Evolutionary conservation across 2,797 vertebrate genomes (phyloP), one percentile per base, ranked within the genome.

Genomic region (Hafferia zeledoni): DNA sequence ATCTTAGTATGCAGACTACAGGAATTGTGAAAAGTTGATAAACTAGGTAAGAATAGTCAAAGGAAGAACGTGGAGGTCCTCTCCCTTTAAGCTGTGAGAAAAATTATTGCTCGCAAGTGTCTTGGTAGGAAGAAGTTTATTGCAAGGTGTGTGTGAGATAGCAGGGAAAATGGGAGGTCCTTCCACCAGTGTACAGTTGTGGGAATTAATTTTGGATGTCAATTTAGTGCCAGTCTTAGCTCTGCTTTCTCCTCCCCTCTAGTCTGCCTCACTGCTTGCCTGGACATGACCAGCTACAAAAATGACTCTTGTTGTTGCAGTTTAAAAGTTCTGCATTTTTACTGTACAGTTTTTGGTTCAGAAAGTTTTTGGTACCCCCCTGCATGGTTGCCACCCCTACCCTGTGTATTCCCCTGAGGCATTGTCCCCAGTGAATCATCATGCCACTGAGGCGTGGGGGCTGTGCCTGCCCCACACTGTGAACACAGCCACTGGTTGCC

Each of bases 171-270:
- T 27, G 3, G 2, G 7, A 78, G 14, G 12, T 11, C 4, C 7
- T 79, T 82, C 3, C 50, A 57, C 3, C 15, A 57, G 4, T 13
- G 23, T 41, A n/a, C 0, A 2, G 2, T 6, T 44, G 5, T n/a
- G 31, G 27, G 33, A 87, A 50, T 13, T 47, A 0, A n/a, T 77
- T 86, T 43, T 47, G 39, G 22, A 35, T 46, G 30, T 10, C 18
- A 65, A 6, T 10, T 4, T 27, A 43, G 5, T 30, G 30, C 37
- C 5, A 46, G 8, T 50, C 79, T 80, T 1, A 1, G 3, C 7
- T 68, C 35, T 83, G 30, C 13, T 50, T 63, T 52, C 22, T 65
- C 35, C 5, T 76, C 2, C 1, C 2, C 5, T 17, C 8, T 4
- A 39, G 31, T 46, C 27, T 53, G 9, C 10, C 20, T 83, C 18